phyloP scores from a whole-genome alignment of 2,113 vertebrate species.

The Dromaius novaehollandiae region DNA sequence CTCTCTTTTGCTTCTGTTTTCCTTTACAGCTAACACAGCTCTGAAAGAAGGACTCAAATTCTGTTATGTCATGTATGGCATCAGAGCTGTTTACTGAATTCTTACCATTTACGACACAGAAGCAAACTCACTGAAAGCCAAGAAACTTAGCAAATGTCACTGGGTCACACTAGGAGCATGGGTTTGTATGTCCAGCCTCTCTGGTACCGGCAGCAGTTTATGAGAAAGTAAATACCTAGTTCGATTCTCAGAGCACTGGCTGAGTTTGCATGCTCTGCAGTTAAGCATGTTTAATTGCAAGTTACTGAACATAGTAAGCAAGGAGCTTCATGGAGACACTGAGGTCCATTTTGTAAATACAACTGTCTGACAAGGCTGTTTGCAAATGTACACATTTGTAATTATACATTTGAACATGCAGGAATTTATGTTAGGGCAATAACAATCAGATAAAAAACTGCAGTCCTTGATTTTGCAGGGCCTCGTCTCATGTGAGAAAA shows the following conservation, averaged over 20 bases:
- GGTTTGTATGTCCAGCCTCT: neutral
- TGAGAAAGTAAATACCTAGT: neutral
- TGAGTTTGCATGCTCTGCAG: neutral
- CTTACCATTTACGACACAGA: neutral
- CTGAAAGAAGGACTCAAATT: neutral
- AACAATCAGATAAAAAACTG: neutral
- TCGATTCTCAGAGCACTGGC: neutral
- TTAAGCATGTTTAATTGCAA: neutral
- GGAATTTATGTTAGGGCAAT: neutral
- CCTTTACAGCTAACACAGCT: neutral
- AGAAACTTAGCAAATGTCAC: neutral
- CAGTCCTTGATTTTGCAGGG: neutral
- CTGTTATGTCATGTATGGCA: neutral
- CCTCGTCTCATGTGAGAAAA: neutral
- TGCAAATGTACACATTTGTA: neutral
- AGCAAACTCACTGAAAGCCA: neutral
- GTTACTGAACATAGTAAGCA: neutral
- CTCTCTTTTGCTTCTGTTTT: conserved; percentile 9
- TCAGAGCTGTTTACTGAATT: neutral
- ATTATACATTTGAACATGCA: neutral
- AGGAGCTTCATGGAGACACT: neutral
- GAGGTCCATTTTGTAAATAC: neutral
- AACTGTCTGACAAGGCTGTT: neutral
- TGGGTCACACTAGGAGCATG: neutral
- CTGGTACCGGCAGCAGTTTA: neutral